phyloP scores from a whole-genome alignment of 2,113 vertebrate species.

The Mus spicilegus region DNA sequence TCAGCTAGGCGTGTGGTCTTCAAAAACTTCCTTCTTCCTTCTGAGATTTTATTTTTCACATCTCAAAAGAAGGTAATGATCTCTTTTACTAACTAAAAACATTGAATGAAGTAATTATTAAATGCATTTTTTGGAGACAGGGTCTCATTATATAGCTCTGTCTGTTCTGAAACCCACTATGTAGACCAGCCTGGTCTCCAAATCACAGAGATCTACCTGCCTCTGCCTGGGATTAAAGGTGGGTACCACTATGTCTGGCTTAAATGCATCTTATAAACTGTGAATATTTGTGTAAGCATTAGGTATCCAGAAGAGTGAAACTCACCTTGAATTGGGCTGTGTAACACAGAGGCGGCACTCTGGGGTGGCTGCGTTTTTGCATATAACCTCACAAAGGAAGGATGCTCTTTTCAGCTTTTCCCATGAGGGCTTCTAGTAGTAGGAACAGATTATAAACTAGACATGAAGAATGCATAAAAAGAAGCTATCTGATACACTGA shows the following conservation, averaged over 20 bases:
- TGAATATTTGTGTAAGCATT: neutral
- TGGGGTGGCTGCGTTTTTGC: neutral
- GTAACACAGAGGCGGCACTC: neutral
- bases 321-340: neutral
- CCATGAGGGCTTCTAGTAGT: neutral
- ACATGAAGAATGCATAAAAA: neutral
- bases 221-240: neutral
- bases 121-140: neutral
- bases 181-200: neutral
- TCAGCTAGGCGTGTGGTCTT: neutral
- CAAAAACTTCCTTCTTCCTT: neutral
- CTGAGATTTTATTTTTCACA: neutral
- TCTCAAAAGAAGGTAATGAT: neutral
- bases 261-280: neutral
- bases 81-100: neutral
- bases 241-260: neutral
- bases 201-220: neutral
- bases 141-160: neutral
- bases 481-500: neutral
- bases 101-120: neutral
- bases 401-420: neutral
- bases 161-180: neutral
- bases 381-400: neutral
- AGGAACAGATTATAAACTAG: neutral
- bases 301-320: neutral